These are phyloP conservation scores for Onchidella celtica DNA, from an alignment of 2,888 invertebrate species.

Conservation along the genomic window DNA sequence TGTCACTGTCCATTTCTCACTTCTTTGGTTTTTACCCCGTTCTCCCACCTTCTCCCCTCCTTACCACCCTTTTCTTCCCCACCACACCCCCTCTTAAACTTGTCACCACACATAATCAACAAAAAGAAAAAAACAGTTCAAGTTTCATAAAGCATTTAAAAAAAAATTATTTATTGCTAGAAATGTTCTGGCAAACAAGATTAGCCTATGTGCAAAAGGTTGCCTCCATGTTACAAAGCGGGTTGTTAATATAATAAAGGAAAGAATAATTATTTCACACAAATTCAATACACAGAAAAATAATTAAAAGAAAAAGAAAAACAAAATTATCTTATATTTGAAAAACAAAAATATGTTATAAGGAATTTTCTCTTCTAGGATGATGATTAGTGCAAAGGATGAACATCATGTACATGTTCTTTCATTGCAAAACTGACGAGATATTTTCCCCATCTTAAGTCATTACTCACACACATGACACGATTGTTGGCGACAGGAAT, in stretches of 20 bases:
- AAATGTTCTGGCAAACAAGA: slow-evolving; percentile 21
- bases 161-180: slow-evolving; percentile 47
- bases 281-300: background rate
- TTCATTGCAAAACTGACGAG: too few species aligned
- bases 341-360: background rate
- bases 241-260: background rate
- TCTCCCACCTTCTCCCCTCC: background rate
- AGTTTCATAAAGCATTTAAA: background rate
- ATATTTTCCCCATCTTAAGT: too few species aligned
- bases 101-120: background rate
- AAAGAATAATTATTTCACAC: too few species aligned
- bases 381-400: background rate
- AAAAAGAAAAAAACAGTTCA: background rate
- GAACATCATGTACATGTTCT: too few species aligned
- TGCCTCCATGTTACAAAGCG: slow-evolving; percentile 45
- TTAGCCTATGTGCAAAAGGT: slow-evolving; percentile 38
- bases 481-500: too few species aligned
- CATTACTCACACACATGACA: too few species aligned
- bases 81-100: background rate
- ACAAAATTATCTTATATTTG: background rate
- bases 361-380: background rate
- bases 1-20: background rate
- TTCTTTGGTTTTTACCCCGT: background rate
- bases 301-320: background rate
- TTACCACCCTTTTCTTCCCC: background rate